Evolutionary conservation across 1,140 invertebrate genomes (phyloP).

Genomic region (Hetaerina americana): DNA sequence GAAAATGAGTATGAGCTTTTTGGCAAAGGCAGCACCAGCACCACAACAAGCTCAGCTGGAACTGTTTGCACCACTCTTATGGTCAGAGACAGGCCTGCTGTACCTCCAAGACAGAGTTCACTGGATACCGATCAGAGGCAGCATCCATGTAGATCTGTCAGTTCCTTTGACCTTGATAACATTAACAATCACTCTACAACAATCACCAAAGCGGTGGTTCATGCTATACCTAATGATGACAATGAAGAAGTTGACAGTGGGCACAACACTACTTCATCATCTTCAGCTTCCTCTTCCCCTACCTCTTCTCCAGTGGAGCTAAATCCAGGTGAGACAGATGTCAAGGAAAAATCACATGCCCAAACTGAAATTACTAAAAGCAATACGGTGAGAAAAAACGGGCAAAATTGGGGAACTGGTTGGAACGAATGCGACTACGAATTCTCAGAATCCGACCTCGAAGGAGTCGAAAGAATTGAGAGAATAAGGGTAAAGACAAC

Average conservation of each 20-base stretch:
- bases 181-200: conserved; percentile 7
- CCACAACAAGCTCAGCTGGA: conserved; percentile 76
- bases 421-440: conserved; percentile 38
- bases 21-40: conserved; percentile 75
- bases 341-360: conserved; percentile 34
- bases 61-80: conserved; percentile 72
- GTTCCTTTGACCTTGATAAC: conserved; percentile 11
- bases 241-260: conserved; percentile 62
- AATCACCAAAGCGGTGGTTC: conserved; percentile 32
- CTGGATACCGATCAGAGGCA: conserved; percentile 17
- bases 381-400: neutral
- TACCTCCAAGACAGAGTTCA: conserved; percentile 21
- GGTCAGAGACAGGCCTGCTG: conserved; percentile 32
- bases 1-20: conserved; percentile 83
- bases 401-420: conserved; percentile 7
- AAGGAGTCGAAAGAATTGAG: conserved; percentile 70
- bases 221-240: conserved; percentile 43
- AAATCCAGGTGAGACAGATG: conserved; percentile 40
- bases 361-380: too few species aligned
- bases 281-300: conserved; percentile 46
- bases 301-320: neutral
- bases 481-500: conserved; percentile 72
- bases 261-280: conserved; percentile 66
- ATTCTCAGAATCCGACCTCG: conserved; percentile 67
- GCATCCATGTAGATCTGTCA: conserved; percentile 15